These are phyloP conservation scores for Scolopax bukidnonensis DNA, from an alignment of 2,797 vertebrate genomes.

Conservation along the genomic window DNA sequence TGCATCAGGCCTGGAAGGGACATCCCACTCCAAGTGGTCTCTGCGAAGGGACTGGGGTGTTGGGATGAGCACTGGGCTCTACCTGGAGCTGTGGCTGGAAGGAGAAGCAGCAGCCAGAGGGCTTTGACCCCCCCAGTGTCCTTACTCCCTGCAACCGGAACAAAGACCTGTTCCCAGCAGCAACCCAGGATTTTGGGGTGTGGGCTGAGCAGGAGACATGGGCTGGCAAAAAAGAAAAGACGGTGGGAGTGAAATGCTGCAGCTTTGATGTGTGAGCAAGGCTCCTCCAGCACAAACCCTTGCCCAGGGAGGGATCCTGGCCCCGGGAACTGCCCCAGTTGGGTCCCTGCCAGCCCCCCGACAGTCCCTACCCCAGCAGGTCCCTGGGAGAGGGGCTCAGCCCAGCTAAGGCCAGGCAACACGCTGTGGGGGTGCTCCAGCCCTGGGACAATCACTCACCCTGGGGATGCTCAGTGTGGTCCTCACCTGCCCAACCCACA, in stretches of 20 bases:
- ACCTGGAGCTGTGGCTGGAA: not conserved
- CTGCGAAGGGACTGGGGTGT: fast-evolving
- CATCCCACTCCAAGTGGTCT: too few relatives aligned
- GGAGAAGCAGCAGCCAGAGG: not conserved
- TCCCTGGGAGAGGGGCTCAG: not conserved
- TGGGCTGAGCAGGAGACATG: fast-evolving
- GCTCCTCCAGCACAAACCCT: not conserved
- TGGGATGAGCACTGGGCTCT: not conserved
- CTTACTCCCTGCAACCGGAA: not conserved
- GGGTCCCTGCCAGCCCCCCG: not conserved
- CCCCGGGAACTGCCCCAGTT: not conserved
- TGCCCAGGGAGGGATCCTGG: not conserved
- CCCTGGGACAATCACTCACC: not conserved
- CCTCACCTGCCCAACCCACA: fast-evolving
- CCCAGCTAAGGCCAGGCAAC: not conserved
- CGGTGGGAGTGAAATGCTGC: not conserved
- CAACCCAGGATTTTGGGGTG: not conserved
- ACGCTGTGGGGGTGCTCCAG: too few relatives aligned
- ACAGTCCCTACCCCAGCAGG: not conserved
- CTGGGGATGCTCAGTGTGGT: fast-evolving
- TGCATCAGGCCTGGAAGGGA: not conserved
- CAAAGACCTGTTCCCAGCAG: not conserved
- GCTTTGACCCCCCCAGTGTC: fast-evolving
- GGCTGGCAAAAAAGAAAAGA: not conserved
- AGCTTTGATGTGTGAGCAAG: not conserved